Evolutionary conservation across 2,797 vertebrate species (phyloP).

Genomic region (Gadopsis marmoratus): DNA sequence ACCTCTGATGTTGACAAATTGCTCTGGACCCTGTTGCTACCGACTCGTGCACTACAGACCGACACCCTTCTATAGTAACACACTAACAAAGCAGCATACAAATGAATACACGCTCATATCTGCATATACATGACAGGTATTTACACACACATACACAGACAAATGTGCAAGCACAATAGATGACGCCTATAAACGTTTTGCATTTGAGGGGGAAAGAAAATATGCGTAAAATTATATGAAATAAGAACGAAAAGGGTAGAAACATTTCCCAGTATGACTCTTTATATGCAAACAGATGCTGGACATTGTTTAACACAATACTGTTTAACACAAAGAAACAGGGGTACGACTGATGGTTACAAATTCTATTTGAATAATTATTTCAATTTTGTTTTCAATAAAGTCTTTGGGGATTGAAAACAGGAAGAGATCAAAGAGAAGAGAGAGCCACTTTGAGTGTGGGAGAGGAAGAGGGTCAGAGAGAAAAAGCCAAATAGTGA

Average conservation of each 20-base stretch:
- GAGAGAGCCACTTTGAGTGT: neutral
- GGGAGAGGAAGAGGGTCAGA: constrained; percentile 12
- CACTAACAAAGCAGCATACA: neutral
- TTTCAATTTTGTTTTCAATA: neutral
- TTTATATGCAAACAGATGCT: neutral
- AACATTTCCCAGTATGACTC: neutral
- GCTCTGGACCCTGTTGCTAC: constrained; percentile 30
- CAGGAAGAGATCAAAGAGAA: constrained; percentile 18
- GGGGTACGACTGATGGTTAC: neutral
- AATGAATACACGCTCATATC: constrained; percentile 3
- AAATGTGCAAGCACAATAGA: neutral
- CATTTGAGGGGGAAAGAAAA: neutral
- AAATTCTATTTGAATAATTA: neutral
- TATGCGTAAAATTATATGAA: neutral
- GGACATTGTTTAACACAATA: neutral
- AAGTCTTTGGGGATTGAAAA: constrained; percentile 2
- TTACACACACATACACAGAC: neutral
- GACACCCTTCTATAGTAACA: neutral
- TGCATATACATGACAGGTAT: neutral
- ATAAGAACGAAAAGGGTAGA: neutral
- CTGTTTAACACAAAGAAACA: neutral
- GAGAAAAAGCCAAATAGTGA: constrained; percentile 6
- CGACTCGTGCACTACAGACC: constrained; percentile 32
- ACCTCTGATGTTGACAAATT: constrained; percentile 67
- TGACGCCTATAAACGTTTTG: neutral